Percentiles rank a stretch among this genome's conserved stretches.
Conservation (phyloP, 1,140 invertebrate species). For the Cyclargus thomasi region DNA sequence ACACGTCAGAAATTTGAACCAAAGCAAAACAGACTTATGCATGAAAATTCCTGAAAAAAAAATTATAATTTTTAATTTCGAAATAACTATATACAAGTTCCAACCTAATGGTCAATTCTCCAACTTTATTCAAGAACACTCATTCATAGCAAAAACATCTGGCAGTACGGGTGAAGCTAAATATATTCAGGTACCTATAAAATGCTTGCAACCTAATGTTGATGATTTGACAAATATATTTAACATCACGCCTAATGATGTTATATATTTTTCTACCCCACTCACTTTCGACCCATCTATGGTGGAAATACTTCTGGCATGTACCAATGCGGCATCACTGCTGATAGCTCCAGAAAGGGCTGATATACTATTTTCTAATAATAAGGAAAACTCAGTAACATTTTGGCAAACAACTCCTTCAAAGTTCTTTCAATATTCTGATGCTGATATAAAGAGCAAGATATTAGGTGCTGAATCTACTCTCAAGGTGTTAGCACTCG, state of each 20-base stretch:
- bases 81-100: constrained; percentile 46
- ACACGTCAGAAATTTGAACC: constrained; percentile 33
- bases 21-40: constrained; percentile 33
- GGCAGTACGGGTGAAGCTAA: constrained; percentile 81
- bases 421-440: constrained; percentile 78
- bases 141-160: constrained; percentile 78
- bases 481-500: constrained; percentile 77
- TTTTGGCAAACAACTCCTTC: constrained; percentile 87
- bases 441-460: constrained; percentile 72
- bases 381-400: constrained; percentile 73
- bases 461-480: constrained; percentile 75
- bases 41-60: constrained; percentile 51
- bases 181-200: constrained; percentile 77
- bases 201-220: constrained; percentile 80
- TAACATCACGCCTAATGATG: constrained; percentile 73
- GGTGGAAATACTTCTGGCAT: constrained; percentile 83
- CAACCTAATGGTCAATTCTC: constrained; percentile 25
- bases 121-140: constrained; percentile 41
- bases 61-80: constrained; percentile 49
- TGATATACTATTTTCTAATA: constrained; percentile 63
- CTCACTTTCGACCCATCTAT: constrained; percentile 90
- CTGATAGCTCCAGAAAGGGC: constrained; percentile 77
- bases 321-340: constrained; percentile 79
- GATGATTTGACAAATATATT: constrained; percentile 76
- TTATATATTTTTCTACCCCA: constrained; percentile 83